A percentile compares a stretch with the other conserved stretches of the same genome.
Evolutionary conservation across 1,140 invertebrate species (phyloP).

Genomic region (Aphelinus certus): DNA sequence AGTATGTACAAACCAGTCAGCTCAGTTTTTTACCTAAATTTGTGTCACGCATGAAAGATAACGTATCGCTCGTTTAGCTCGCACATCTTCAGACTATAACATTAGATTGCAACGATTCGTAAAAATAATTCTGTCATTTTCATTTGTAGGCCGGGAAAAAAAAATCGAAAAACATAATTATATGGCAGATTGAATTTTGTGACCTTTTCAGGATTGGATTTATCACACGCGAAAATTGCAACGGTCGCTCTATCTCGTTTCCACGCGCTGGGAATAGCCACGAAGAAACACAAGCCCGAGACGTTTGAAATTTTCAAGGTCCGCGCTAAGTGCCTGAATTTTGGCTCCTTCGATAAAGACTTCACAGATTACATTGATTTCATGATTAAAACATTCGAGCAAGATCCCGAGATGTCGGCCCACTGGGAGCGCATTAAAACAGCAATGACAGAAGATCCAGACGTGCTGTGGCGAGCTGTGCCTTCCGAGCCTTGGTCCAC

Average conservation of each 20-base stretch:
- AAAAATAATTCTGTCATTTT: too few species aligned
- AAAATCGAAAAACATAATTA: too few species aligned
- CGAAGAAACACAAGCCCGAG: slow-evolving; percentile 64
- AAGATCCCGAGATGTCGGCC: slow-evolving; percentile 47
- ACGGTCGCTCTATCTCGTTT: slow-evolving; percentile 66
- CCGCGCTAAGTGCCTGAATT: slow-evolving; percentile 43
- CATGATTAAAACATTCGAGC: slow-evolving; percentile 49
- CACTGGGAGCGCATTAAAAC: slow-evolving; percentile 46
- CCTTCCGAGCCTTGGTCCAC: slow-evolving; percentile 64
- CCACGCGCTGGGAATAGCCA: slow-evolving; percentile 70
- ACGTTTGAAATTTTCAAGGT: slow-evolving; percentile 62
- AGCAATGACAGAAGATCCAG: slow-evolving; percentile 40
- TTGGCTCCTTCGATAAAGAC: slow-evolving; percentile 19
- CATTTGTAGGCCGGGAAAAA: too few species aligned
- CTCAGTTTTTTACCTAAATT: too few species aligned
- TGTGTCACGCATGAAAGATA: too few species aligned
- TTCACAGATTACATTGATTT: background rate
- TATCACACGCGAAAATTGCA: slow-evolving; percentile 62
- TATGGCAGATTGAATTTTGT: background rate
- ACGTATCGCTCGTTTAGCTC: too few species aligned
- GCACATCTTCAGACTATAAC: too few species aligned
- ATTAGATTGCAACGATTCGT: too few species aligned
- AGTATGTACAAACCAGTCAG: too few species aligned
- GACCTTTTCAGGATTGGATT: slow-evolving; percentile 60
- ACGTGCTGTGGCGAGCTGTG: slow-evolving; percentile 41